Evolutionary conservation across 2,888 invertebrate species (phyloP), one percentile per base, ranked within the genome.

Genomic region (Campoplex nolae): DNA sequence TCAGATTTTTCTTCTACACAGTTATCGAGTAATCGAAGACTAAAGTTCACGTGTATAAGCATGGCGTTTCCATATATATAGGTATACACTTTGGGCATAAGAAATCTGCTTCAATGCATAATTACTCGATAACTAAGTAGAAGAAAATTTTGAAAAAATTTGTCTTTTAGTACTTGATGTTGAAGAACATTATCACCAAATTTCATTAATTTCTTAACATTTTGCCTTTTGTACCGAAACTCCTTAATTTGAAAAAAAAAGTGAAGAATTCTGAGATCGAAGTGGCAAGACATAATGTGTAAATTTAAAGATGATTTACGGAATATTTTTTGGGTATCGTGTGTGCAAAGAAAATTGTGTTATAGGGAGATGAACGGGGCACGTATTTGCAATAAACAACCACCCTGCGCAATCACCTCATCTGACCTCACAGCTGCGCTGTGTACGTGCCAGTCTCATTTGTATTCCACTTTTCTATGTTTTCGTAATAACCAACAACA

Each of bases 331-430:
- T 62, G 32, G 32, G 11, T 16, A 62, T 2, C 13, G 32, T 62
- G 32, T 62, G 62, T 62, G 62, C 32, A 32, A 62, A 16, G 32
- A 28, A 32, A 32, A 28, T 16, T 16, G 16, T 13, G 58, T 32
- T 32, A 3, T 38, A 6, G 62, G 32, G 62, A 4, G 62, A 62
- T 62, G 62, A 62, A 62, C 32, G 62, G 62, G 13, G 62, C 62
- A 62, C 62, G 62, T 62, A 62, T 62, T 32, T 23, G 77, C n/a
- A 18, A 48, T 54, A 77, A 67, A 48, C n/a, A 51, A 65, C 32
- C 35, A 67, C 42, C 70, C 58, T 56, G 38, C 76, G 56, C 58
- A 70, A 9, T 56, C 75, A 58, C 56, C 51, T 76, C 67, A 75
- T 76, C 65, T 65, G 62, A 32, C 68, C 68, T 45, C 45, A 13